Base-by-base conservation (phyloP, 2,797 vertebrate genomes). In the Sebastes minor region DNA sequence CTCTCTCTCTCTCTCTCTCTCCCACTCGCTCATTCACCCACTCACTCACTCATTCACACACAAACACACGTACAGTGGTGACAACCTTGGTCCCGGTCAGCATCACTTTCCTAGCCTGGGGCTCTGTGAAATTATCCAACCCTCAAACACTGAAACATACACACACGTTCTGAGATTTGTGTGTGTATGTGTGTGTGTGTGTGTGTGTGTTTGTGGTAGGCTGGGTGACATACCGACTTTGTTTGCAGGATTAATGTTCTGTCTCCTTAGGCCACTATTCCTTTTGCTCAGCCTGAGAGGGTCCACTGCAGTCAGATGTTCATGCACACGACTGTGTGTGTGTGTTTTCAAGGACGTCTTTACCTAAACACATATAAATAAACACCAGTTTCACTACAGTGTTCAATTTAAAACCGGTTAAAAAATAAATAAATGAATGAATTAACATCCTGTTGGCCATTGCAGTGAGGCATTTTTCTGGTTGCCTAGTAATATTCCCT, bases 71-170 rank as follows among this genome's bases (percentile, higher is more conserved):
- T 59, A 77, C 28, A 68, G 33, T 33, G 38, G 20, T 78, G 79
- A 77, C 71, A 81, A 63, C 46, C 84, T 49, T 73, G 75, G 82
- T 49, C n/a, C 28, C 55, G 74, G 56, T 85, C 80, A 66, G 77
- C 67, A 46, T 67, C 3, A 1, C 67, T 75, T 78, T 60, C 38
- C 8, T 68, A 22, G 65, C 74, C 76, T 18, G 35, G 2, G 75
- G 80, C 72, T 75, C 46, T 71, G 38, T 81, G 38, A 76, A 83
- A 81, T 81, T 56, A 85, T 70, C 81, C 76, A 62, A 68, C 56
- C 71, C 74, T 71, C 33, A 69, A 83, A 80, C 53, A 70, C n/a
- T 67, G 33, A 64, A 55, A 57, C 25, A 62, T 2, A 33, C 46
- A 71, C 57, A 60, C 64, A 73, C 14, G 9, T n/a, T 49, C 11